Evolutionary conservation across 2,113 vertebrate species (phyloP).

Genomic region (Picathartes gymnocephalus): DNA sequence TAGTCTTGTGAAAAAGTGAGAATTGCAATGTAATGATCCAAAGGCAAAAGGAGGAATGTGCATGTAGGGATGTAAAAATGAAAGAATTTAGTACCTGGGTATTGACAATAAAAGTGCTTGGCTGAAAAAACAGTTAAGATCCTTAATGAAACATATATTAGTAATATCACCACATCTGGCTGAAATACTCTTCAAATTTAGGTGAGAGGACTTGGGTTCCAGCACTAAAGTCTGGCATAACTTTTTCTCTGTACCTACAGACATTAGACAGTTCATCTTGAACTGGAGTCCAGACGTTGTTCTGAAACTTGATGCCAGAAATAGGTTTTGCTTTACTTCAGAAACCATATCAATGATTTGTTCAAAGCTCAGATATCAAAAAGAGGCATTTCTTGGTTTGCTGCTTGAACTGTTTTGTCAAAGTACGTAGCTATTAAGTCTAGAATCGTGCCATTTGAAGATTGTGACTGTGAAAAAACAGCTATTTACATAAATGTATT

Average conservation of each 20-base stretch:
- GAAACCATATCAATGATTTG: not conserved
- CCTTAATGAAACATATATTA: constrained; percentile 18
- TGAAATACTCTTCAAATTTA: constrained; percentile 43
- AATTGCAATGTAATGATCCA: not conserved
- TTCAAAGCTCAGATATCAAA: constrained; percentile 20
- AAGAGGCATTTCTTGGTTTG: constrained; percentile 26
- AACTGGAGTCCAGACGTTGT: constrained; percentile 34
- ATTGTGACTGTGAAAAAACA: not conserved
- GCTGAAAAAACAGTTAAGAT: constrained; percentile 18
- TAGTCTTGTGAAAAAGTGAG: not conserved
- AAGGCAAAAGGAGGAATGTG: not conserved
- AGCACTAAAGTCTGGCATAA: not conserved
- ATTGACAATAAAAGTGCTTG: not conserved
- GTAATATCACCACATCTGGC: not conserved
- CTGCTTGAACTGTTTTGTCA: constrained; percentile 50
- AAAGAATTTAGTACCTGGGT: not conserved
- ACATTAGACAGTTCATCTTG: constrained; percentile 23
- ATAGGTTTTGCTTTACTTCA: not conserved
- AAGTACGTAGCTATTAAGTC: constrained; percentile 41
- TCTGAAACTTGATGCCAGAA: constrained; percentile 14
- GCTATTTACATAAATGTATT: constrained; percentile 47
- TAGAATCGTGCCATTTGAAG: constrained; percentile 34
- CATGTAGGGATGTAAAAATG: not conserved
- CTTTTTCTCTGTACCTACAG: constrained; percentile 48
- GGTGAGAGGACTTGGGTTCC: constrained; percentile 9